Evolutionary conservation across 1,140 invertebrate genomes (phyloP).

Genomic region (Drosophila trapezifrons): DNA sequence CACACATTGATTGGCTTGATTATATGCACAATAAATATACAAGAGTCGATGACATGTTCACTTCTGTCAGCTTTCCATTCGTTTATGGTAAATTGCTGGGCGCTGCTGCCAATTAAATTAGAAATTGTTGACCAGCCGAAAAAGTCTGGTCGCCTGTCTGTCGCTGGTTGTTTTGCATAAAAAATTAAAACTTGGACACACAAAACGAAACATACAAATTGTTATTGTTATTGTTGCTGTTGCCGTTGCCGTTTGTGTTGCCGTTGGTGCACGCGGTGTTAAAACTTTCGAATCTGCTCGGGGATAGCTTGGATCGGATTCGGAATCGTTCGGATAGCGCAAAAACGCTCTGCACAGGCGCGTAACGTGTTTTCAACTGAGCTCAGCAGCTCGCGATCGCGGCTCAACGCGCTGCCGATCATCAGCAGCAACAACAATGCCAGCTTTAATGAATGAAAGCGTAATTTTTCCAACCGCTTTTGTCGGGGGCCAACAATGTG

Average conservation of each 20-base stretch:
- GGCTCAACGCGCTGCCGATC: conserved; percentile 44
- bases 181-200: conserved; percentile 67
- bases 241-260: conserved; percentile 2
- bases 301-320: conserved; percentile 16
- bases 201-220: conserved; percentile 57
- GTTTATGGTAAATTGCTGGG: conserved; percentile 71
- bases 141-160: conserved; percentile 41
- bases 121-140: conserved; percentile 75
- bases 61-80: conserved; percentile 74
- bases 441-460: conserved; percentile 77
- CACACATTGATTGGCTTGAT: conserved; percentile 73
- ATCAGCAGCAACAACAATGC: conserved; percentile 55
- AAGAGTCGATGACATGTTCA: conserved; percentile 39
- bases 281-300: conserved; percentile 66
- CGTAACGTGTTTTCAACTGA: conserved; percentile 79
- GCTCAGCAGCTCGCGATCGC: conserved; percentile 44
- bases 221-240: conserved; percentile 29
- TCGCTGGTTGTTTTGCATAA: conserved; percentile 70
- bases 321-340: conserved; percentile 46
- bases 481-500: conserved; percentile 68
- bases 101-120: conserved; percentile 73
- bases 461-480: conserved; percentile 60
- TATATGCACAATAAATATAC: conserved; percentile 70
- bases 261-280: conserved; percentile 49
- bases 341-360: conserved; percentile 76